These are phyloP conservation scores for Aleiodes alternator DNA, from an alignment of 2,888 invertebrate genomes.

Conservation along the genomic window DNA sequence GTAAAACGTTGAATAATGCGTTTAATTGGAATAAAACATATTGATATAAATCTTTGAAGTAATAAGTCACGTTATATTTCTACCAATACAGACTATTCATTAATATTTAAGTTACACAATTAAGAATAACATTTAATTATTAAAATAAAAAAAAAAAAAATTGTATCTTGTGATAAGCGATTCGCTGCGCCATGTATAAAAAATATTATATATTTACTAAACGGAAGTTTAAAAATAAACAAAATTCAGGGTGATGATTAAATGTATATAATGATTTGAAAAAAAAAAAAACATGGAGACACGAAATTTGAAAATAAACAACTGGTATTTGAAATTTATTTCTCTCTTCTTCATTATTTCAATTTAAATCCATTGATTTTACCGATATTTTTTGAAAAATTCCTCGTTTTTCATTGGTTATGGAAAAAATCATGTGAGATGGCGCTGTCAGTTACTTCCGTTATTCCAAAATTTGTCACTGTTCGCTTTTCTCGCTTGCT, in stretches of 20 bases:
- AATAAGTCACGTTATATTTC: conserved; percentile 38
- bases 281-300: conserved; percentile 8
- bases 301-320: conserved; percentile 22
- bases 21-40: neutral
- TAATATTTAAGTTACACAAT: conserved; percentile 39
- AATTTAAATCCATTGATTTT: neutral
- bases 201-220: conserved; percentile 43
- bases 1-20: conserved; percentile 16
- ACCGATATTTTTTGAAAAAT: neutral
- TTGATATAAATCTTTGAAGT: conserved; percentile 11
- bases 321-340: conserved; percentile 17
- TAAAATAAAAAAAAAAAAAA: conserved; percentile 51
- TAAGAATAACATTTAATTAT: conserved; percentile 44
- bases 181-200: conserved; percentile 66
- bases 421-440: neutral
- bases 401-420: neutral
- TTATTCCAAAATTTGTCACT: neutral
- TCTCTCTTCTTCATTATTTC: neutral
- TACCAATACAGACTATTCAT: conserved; percentile 39
- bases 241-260: conserved; percentile 34
- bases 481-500: conserved; percentile 48
- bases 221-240: conserved; percentile 24
- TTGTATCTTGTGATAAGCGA: conserved; percentile 69
- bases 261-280: conserved; percentile 17
- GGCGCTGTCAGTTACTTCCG: neutral